Evolutionary conservation across 2,797 vertebrate genomes (phyloP).

Genomic region (Prionace glauca): DNA sequence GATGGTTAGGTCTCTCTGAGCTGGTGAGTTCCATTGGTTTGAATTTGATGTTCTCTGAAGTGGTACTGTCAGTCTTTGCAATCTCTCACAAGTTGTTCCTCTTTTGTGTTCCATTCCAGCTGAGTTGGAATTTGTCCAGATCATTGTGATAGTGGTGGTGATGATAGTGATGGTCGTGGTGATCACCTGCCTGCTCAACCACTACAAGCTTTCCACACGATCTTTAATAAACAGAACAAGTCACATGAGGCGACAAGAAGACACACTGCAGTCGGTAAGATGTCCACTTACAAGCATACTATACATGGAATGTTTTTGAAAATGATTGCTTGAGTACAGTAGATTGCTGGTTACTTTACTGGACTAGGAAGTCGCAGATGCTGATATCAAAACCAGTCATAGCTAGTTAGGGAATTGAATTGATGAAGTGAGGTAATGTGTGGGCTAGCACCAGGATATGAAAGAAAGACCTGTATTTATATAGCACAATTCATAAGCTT

Average conservation of each 20-base stretch:
- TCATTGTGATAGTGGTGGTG: conserved; percentile 91
- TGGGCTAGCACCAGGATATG: neutral
- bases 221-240: conserved; percentile 81
- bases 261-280: conserved; percentile 82
- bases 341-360: neutral
- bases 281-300: neutral
- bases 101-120: conserved; percentile 57
- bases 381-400: neutral
- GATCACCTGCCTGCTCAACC: conserved; percentile 90
- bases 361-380: neutral
- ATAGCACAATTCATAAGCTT: no score
- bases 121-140: conserved; percentile 96
- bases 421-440: neutral
- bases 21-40: neutral
- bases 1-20: neutral
- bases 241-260: conserved; percentile 69
- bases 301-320: no score
- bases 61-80: neutral
- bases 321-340: neutral
- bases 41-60: no score
- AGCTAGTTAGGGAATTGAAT: neutral
- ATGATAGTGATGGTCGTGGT: conserved; percentile 98
- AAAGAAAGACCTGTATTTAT: neutral
- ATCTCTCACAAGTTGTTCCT: conserved; percentile 39
- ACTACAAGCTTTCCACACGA: conserved; percentile 85